Percentiles rank a stretch among this genome's conserved stretches.
phyloP scores from a whole-genome alignment of 1,140 invertebrate species.

The Drosophila repleta region DNA sequence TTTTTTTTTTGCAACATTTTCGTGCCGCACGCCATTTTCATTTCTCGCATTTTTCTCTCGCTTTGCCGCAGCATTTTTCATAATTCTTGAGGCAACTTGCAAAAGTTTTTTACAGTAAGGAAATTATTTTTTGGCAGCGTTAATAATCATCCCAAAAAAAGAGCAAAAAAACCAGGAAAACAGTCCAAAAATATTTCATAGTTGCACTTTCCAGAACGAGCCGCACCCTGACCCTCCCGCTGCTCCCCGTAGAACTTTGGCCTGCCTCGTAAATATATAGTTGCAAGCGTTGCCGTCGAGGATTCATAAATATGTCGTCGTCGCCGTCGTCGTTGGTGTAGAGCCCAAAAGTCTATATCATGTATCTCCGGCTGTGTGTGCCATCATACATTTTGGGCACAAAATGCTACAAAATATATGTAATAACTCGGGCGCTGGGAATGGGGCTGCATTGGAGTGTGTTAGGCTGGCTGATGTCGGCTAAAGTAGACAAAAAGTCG shows the following conservation, averaged over 20 bases:
- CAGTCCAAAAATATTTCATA: conserved; percentile 64
- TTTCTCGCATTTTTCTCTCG: conserved; percentile 46
- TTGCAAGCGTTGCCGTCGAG: conserved; percentile 30
- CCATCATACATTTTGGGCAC: conserved; percentile 70
- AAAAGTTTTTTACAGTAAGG: conserved; percentile 70
- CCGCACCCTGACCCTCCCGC: background rate
- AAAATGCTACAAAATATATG: conserved; percentile 81
- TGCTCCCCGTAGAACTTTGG: conserved; percentile 15
- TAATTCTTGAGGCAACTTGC: conserved; percentile 75
- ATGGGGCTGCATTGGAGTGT: background rate
- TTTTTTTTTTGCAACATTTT: conserved; percentile 62
- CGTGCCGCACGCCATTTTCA: conserved; percentile 78
- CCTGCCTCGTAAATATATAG: conserved; percentile 54
- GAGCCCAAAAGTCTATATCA: conserved; percentile 62
- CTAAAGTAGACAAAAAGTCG: conserved; percentile 53
- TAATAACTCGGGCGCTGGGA: conserved; percentile 61
- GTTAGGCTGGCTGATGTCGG: conserved; percentile 15
- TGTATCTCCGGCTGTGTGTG: conserved; percentile 46
- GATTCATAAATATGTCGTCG: conserved; percentile 78
- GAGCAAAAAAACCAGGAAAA: background rate
- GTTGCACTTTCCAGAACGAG: conserved; percentile 67
- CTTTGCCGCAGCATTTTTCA: conserved; percentile 74
- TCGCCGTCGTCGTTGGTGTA: conserved; percentile 59
- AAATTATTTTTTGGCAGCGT: conserved; percentile 77
- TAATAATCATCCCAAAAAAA: conserved; percentile 74